Conservation (phyloP, 1,140 invertebrate genomes). For the Lutraria rhynchaena region DNA sequence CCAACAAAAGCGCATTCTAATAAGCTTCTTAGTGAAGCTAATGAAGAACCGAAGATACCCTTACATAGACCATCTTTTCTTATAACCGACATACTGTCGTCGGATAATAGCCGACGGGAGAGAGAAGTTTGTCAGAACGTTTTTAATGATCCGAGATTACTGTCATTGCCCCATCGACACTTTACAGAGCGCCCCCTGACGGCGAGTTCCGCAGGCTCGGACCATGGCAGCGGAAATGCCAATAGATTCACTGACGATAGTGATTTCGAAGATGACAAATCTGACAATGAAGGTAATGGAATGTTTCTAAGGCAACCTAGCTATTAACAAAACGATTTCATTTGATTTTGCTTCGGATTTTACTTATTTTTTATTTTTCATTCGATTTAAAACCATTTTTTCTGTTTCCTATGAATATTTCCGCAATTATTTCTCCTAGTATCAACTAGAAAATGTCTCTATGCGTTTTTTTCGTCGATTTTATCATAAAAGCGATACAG, state of each 20-base stretch:
- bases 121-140: constrained; percentile 22
- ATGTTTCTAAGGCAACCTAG: too few relatives aligned
- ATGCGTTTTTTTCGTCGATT: too few relatives aligned
- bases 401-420: too few relatives aligned
- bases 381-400: too few relatives aligned
- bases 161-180: constrained; percentile 37
- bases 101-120: constrained; percentile 19
- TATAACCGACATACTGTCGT: constrained; percentile 54
- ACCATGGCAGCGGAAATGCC: constrained; percentile 8
- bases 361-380: too few relatives aligned
- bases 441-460: too few relatives aligned
- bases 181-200: constrained; percentile 50
- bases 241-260: constrained; percentile 41
- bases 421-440: too few relatives aligned
- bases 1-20: not conserved
- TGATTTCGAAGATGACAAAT: constrained; percentile 45
- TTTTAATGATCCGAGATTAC: constrained; percentile 34
- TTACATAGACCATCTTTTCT: constrained; percentile 45
- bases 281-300: constrained; percentile 46
- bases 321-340: too few relatives aligned
- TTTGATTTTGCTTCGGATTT: too few relatives aligned
- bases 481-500: too few relatives aligned
- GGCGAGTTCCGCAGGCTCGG: constrained; percentile 34
- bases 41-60: constrained; percentile 38
- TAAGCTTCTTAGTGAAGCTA: not conserved